A percentile compares a stretch with the other conserved stretches of the same genome.
These are phyloP conservation scores for Dendrolimus pini DNA, from an alignment of 2,888 invertebrate genomes.

Conservation along the genomic window DNA sequence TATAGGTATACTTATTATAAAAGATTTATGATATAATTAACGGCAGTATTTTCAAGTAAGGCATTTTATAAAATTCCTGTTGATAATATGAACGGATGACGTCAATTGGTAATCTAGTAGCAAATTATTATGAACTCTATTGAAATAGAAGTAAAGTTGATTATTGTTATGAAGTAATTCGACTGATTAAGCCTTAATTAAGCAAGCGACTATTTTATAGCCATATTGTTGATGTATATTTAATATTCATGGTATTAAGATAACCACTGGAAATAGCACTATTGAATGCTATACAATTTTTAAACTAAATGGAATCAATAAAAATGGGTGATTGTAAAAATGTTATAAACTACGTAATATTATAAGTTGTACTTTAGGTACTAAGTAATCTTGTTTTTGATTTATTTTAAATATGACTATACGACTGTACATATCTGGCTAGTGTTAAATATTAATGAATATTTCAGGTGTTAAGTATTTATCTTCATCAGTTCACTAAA, in stretches of 20 bases:
- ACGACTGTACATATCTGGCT: too few relatives aligned
- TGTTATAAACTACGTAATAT: too few relatives aligned
- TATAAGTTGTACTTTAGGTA: too few relatives aligned
- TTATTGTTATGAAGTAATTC: neutral
- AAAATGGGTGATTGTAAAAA: too few relatives aligned
- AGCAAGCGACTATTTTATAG: conserved; percentile 13
- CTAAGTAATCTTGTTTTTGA: too few relatives aligned
- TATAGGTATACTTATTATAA: conserved; percentile 42
- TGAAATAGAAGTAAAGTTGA: neutral
- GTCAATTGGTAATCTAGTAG: neutral
- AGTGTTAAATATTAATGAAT: too few relatives aligned
- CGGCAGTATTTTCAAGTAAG: conserved; percentile 19
- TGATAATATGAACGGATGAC: conserved; percentile 11
- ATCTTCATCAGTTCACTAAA: too few relatives aligned
- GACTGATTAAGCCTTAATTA: conserved; percentile 3
- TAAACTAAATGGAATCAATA: too few relatives aligned
- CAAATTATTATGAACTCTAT: neutral
- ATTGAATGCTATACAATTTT: too few relatives aligned
- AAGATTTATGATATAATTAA: conserved; percentile 37
- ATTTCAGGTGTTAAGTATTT: too few relatives aligned
- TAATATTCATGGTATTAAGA: neutral
- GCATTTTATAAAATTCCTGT: conserved; percentile 15
- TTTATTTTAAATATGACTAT: too few relatives aligned
- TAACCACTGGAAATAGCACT: neutral
- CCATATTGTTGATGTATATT: conserved; percentile 9